Evolutionary conservation across 2,888 invertebrate genomes (phyloP), one percentile per base, ranked within the genome.

Genomic region (Ennomos fuscantarius): DNA sequence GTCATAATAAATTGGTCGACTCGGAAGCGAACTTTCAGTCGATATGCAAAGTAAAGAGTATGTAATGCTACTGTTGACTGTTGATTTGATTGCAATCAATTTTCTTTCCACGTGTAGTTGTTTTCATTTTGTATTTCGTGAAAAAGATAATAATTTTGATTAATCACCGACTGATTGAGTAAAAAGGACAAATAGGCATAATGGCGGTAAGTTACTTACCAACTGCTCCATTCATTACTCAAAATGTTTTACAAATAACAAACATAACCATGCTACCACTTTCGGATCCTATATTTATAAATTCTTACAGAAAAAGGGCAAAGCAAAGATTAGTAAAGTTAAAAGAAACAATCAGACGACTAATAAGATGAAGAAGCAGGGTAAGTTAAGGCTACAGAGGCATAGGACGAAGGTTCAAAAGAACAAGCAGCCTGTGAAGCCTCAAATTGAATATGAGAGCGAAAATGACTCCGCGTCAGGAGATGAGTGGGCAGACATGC

Each of bases 281-380:
- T 45, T 37, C 9, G 36, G 39, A 11, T 44, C 33, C 2, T 50
- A 46, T 60, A 58, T 51, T 55, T 35, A 36, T n/a, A 0, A 10
- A 8, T 54, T 55, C 67, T 83, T 70, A 55, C 81, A 93, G 92
- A 93, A 93, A 90, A 89, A 93, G 68, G 88, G 90, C 9, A 93
- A 92, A 78, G 68, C 78, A 37, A 93, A 93, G 73, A 91, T 93
- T 1, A 94, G 93, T 64, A 93, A 90, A 70, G 84, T 93, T 8
- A 94, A 94, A 65, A 86, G 89, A 62, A 93, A 91, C 65, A 94
- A 94, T 66, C 93, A 94, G 60, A 93, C 93, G 1, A 93, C 93
- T 1, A 93, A 93, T 58, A 94, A 94, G 64, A 87, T 93, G 84
- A 87, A 88, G 54, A 93, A 93, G 62, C 92, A 93, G 65, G 94